Evolutionary conservation across 2,113 vertebrate species (phyloP).

Genomic region (Alces alces): DNA sequence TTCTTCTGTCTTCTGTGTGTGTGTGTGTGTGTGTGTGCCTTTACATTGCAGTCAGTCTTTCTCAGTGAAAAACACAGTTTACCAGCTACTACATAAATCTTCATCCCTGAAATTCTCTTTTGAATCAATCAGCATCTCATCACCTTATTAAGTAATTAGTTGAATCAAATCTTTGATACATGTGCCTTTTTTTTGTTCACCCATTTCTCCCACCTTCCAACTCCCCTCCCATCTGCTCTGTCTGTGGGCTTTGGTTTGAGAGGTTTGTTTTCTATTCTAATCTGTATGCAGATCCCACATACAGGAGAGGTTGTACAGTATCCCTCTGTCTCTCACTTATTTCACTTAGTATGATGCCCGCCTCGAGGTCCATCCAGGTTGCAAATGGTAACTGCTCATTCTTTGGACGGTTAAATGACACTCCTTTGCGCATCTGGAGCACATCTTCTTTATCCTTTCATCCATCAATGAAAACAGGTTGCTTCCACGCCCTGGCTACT

Average conservation of each 20-base stretch:
- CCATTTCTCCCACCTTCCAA: not conserved
- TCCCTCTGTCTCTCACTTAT: no score
- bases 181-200: not conserved
- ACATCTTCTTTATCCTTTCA: not conserved
- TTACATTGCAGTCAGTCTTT: fast-evolving
- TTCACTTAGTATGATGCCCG: not conserved
- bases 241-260: not conserved
- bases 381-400: not conserved
- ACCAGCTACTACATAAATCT: not conserved
- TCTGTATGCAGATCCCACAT: not conserved
- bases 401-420: not conserved
- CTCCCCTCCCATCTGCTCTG: no score
- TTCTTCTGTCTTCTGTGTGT: no score
- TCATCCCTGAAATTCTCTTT: not conserved
- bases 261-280: not conserved
- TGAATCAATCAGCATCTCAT: not conserved
- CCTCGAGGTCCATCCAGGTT: not conserved
- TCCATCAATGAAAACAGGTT: no score
- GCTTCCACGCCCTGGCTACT: not conserved
- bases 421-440: no score
- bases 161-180: not conserved
- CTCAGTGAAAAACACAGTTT: not conserved
- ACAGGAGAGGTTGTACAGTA: no score
- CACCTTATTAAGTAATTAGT: not conserved
- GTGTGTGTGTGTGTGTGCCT: fast-evolving